Evolutionary conservation across 2,888 invertebrate species (phyloP).

Genomic region (Myopa tessellatipennis): DNA sequence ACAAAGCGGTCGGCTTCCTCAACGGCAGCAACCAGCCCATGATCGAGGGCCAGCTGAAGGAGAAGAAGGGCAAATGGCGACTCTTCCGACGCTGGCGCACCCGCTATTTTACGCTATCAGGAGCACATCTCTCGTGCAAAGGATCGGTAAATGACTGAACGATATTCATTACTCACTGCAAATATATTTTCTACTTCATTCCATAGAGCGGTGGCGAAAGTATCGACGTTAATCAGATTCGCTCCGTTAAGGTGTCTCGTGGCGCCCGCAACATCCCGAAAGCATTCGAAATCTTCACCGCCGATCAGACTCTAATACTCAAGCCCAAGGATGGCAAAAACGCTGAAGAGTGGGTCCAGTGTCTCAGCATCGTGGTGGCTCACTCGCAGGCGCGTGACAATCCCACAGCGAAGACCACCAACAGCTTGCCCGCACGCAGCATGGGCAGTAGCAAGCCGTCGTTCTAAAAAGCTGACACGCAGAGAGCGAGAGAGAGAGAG

Average conservation of each 20-base stretch:
- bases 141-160: constrained; percentile 75
- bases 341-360: constrained; percentile 96
- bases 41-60: constrained; percentile 90
- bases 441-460: constrained; percentile 66
- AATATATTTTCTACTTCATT: not conserved
- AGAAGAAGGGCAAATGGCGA: constrained; percentile 92
- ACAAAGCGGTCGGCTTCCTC: constrained; percentile 86
- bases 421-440: constrained; percentile 68
- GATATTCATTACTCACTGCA: not conserved
- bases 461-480: constrained; percentile 52
- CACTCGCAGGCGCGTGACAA: constrained; percentile 71
- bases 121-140: constrained; percentile 89
- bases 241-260: constrained; percentile 92
- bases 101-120: constrained; percentile 92
- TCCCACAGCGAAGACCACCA: constrained; percentile 68
- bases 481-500: not conserved
- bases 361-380: constrained; percentile 91
- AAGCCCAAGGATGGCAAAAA: constrained; percentile 95
- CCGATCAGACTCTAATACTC: constrained; percentile 89
- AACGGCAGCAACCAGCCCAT: constrained; percentile 85
- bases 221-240: constrained; percentile 92
- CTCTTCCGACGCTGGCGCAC: constrained; percentile 93
- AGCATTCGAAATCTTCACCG: constrained; percentile 96
- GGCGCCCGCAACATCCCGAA: constrained; percentile 93
- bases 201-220: constrained; percentile 83